Evolutionary conservation across 2,888 invertebrate genomes (phyloP), one percentile per base, ranked within the genome.

Genomic region (Abrostola tripartita): DNA sequence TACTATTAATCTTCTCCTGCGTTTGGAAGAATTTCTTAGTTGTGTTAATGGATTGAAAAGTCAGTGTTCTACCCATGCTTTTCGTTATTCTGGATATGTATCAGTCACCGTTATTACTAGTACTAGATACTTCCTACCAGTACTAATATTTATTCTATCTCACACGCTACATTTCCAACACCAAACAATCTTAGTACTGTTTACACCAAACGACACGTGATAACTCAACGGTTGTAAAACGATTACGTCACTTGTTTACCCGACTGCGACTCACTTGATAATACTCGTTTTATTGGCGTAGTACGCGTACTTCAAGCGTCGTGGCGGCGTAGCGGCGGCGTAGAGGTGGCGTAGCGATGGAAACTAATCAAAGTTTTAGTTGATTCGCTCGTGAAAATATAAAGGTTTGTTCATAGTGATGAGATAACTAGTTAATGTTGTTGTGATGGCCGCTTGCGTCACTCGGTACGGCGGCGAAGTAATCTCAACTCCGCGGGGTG

Each of bases 231-330:
- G 68, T 59, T 73, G 78, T 80, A 80, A 82, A 81, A 68, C 82
- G 63, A 80, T 80, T 70, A 53, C 66, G 55, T 56, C 24, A 56
- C 61, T 74, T 80, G 81, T 80, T 80, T 72, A 77, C 78, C 74
- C 68, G 78, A 50, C 50, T 37, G 52, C 57, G 61, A 52, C 54
- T 70, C 61, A 12, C 37, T 52, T 37, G 57, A 11, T 40, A 49
- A 57, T 56, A 47, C 52, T 53, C 59, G 59, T 40, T 78, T 78
- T 78, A 78, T 60, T 57, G 58, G 42, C 8, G 37, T 11, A 37
- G 35, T 10, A 10, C 42, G 9, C 24, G 24, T 24, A 24, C 24
- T 24, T 24, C 24, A 4, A 1, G 24, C 24, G 44, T 14, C 44
- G 44, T 47, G 12, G 24, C 44, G 44, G 7, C 7, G 44, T 14